phyloP scores from a whole-genome alignment of 2,113 vertebrate genomes.

The Strix aluco region DNA sequence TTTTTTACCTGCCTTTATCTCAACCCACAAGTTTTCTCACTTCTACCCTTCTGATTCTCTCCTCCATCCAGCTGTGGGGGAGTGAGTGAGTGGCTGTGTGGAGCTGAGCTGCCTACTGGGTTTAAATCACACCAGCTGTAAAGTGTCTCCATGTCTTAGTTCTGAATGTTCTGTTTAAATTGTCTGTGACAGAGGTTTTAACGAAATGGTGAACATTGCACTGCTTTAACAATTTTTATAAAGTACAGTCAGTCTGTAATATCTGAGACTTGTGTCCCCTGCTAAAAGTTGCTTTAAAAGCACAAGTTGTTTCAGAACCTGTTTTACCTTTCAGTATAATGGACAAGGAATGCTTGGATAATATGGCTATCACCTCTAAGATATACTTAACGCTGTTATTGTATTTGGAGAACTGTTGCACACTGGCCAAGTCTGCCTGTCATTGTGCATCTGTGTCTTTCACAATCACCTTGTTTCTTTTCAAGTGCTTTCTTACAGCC shows the following conservation, averaged over 20 bases:
- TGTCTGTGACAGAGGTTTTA: neutral
- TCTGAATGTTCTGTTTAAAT: neutral
- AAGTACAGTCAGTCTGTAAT: neutral
- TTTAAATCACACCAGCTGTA: neutral
- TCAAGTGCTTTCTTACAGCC: neutral
- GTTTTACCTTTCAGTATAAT: neutral
- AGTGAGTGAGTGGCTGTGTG: accelerated
- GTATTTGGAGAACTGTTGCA: neutral
- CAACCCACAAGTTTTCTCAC: neutral
- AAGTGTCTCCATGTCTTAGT: neutral
- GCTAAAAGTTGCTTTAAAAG: neutral
- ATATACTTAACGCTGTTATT: neutral
- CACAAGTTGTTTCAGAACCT: accelerated
- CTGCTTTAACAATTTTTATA: neutral
- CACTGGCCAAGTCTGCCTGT: neutral
- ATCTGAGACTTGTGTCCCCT: neutral
- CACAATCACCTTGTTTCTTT: neutral
- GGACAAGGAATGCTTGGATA: neutral
- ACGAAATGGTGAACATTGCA: neutral
- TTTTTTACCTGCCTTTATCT: neutral
- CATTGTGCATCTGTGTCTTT: neutral
- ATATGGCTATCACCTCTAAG: neutral
- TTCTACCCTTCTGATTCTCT: neutral
- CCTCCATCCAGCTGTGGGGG: no score
- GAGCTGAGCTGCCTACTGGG: neutral